phyloP scores from a whole-genome alignment of 2,113 vertebrate genomes.

The Pongo pygmaeus region DNA sequence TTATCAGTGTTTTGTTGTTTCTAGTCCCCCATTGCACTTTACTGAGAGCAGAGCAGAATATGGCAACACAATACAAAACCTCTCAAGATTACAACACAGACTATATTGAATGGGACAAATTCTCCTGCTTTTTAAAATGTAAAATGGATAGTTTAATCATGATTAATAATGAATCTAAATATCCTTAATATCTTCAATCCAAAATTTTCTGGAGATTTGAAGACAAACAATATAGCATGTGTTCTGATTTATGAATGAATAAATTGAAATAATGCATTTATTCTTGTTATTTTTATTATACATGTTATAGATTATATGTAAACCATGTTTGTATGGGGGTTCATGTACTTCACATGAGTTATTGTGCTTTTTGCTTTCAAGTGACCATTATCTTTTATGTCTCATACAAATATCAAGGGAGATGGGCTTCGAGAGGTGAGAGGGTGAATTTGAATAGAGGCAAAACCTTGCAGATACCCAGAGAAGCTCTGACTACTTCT shows the following conservation, averaged over 20 bases:
- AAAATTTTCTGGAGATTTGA: not conserved
- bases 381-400: not conserved
- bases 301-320: not conserved
- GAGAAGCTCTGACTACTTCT: not conserved
- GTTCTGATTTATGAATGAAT: too few species aligned
- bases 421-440: not conserved
- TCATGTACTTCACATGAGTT: not conserved
- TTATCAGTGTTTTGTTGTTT: not conserved
- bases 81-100: not conserved
- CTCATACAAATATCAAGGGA: not conserved
- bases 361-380: not conserved
- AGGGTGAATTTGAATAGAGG: not conserved
- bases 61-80: not conserved
- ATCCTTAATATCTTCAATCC: not conserved
- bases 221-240: not conserved
- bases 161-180: not conserved
- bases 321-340: not conserved
- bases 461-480: not conserved
- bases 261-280: not conserved
- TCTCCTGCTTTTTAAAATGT: not conserved
- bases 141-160: not conserved
- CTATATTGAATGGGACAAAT: not conserved
- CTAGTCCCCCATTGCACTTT: not conserved
- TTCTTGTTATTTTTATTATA: not conserved
- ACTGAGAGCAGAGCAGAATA: not conserved